These are phyloP conservation scores for Vultur gryphus DNA, from an alignment of 2,797 vertebrate species.

Conservation along the genomic window DNA sequence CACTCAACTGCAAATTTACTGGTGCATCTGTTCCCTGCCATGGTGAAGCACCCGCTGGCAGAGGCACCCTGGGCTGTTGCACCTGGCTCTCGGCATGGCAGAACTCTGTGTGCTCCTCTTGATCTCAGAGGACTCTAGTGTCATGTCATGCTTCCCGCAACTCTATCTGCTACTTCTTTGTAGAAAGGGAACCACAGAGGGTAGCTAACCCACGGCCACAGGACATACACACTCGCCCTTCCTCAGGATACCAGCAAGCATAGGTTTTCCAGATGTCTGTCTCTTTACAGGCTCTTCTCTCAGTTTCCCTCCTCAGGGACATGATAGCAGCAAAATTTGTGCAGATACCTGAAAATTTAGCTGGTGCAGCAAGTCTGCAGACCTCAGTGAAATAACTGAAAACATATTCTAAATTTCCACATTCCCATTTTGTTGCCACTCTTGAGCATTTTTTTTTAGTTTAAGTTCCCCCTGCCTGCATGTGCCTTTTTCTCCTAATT, in stretches of 20 bases:
- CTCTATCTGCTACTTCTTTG: neutral
- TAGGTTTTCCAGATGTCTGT: neutral
- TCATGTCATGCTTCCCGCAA: neutral
- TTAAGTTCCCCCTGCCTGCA: neutral
- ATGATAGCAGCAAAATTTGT: neutral
- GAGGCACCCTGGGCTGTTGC: neutral
- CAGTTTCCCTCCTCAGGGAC: neutral
- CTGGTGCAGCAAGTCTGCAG: neutral
- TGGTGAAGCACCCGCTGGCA: neutral
- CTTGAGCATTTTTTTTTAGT: neutral
- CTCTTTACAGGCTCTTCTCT: neutral
- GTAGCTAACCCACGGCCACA: neutral
- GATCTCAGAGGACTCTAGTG: neutral
- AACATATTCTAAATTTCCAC: neutral
- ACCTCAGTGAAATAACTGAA: neutral
- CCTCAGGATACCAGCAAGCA: neutral
- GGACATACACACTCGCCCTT: neutral
- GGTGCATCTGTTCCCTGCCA: rapidly evolving
- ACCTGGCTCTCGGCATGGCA: neutral
- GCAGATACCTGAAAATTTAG: neutral
- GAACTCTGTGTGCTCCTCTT: neutral
- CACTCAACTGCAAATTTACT: neutral
- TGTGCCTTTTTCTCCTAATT: neutral
- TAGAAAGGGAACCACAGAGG: neutral
- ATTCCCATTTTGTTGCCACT: neutral